Evolutionary conservation across 2,888 invertebrate genomes (phyloP).

Genomic region (Brachycybe producta): DNA sequence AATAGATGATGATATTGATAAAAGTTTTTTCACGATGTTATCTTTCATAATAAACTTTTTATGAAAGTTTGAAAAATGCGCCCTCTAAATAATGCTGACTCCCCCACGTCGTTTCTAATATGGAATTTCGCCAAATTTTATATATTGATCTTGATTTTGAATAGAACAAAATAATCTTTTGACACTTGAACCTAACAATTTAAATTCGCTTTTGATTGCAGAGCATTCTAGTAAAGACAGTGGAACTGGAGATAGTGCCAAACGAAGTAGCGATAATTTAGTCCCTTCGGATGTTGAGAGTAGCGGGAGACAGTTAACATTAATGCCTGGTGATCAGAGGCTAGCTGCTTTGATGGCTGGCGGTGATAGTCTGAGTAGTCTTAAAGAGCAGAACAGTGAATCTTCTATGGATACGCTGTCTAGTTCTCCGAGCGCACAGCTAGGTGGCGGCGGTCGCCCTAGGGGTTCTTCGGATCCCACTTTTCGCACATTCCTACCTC

Average conservation of each 20-base stretch:
- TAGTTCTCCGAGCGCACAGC: slow-evolving; percentile 19
- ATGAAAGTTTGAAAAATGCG: too few relatives aligned
- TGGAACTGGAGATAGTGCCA: slow-evolving; percentile 65
- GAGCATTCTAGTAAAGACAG: slow-evolving; percentile 61
- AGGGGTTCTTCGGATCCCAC: slow-evolving; percentile 13
- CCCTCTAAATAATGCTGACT: too few relatives aligned
- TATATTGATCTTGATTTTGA: background rate
- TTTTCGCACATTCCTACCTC: slow-evolving; percentile 16
- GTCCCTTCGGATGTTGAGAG: slow-evolving; percentile 20
- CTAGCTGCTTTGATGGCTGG: slow-evolving; percentile 6
- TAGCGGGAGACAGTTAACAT: background rate
- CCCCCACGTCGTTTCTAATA: background rate
- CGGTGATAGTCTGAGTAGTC: slow-evolving; percentile 16
- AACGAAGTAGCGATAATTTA: slow-evolving; percentile 52
- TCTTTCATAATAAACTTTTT: too few relatives aligned
- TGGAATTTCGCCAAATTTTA: background rate
- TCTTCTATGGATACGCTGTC: slow-evolving; percentile 20
- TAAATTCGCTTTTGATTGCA: slow-evolving; percentile 34
- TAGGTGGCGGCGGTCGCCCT: slow-evolving; percentile 12
- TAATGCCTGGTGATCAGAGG: background rate
- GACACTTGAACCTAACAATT: background rate
- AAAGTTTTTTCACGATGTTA: too few relatives aligned
- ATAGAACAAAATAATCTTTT: background rate
- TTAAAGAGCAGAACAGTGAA: slow-evolving; percentile 15
- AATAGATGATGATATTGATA: too few relatives aligned